Evolutionary conservation across 1,140 invertebrate genomes (phyloP), one percentile per base, ranked within the genome.

Genomic region (Cotesia vestalis): DNA sequence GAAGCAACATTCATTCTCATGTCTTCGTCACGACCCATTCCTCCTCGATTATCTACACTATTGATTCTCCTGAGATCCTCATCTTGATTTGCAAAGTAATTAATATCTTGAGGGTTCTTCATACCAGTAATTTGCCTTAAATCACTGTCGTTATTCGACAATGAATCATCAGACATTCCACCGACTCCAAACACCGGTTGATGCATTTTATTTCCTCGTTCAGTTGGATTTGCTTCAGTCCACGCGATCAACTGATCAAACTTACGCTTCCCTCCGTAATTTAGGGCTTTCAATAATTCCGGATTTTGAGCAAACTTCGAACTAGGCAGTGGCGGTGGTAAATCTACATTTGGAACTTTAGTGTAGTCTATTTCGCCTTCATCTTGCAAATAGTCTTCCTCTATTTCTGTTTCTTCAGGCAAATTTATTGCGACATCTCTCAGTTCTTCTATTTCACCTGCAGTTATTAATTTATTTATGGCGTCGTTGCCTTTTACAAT

Each of bases 391-490:
- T 85, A 89, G 6, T 93, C 90, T 70, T 90, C 90, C 69, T 89
- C 88, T 6, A 87, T 84, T 4, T 86, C 86, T 4, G 90, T 83
- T 72, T 91, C 91, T 64, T 90, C 87, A 69, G 91, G 73, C n/a
- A 78, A 75, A 1, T 51, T 76, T 17, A 71, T 59, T 77, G 93
- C 91, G 1, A 94, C 90, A 78, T 95, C 93, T 57, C 91, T 88
- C 36, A 95, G 77, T 79, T 94, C 93, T 81, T 93, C 92, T 69
- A 95, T 90, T 82, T 93, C 92, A 57, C 94, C 94, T 4, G 92
- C 91, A 75, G 91, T 90, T 14, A 95, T 91, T 71, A 91, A 91
- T 81, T 91, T 92, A 79, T 93, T 92, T 36, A 95, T 88, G 59
- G 91, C 91, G 52, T 93, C 89, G 12, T 90, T 89, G n/a, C 94